Evolutionary conservation across 2,888 invertebrate genomes (phyloP).

Genomic region (Theodoxus fluviatilis): DNA sequence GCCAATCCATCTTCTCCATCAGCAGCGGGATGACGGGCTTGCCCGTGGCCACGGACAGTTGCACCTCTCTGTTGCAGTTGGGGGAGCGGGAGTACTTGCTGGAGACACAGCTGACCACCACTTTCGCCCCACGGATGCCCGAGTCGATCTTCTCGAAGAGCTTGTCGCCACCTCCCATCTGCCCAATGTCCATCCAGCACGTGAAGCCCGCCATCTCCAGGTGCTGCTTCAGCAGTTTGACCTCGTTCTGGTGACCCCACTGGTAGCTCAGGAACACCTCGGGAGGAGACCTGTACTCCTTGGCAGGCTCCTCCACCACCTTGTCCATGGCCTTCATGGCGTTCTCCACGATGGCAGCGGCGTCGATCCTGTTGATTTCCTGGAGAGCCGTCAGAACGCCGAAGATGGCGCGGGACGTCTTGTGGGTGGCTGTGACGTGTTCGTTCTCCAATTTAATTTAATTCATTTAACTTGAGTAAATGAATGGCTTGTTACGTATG

Average conservation of each 20-base stretch:
- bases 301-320: constrained; percentile 42
- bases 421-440: constrained; percentile 59
- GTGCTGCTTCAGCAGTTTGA: constrained; percentile 55
- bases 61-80: constrained; percentile 64
- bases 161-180: constrained; percentile 65
- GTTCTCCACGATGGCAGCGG: constrained; percentile 55
- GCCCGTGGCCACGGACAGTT: constrained; percentile 53
- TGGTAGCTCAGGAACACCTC: constrained; percentile 58
- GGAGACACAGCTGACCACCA: constrained; percentile 55
- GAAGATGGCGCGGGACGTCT: constrained; percentile 54
- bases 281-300: constrained; percentile 38
- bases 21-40: constrained; percentile 61
- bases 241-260: constrained; percentile 61
- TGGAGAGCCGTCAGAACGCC: constrained; percentile 55
- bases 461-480: no score
- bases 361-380: constrained; percentile 59
- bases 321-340: constrained; percentile 58
- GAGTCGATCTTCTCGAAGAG: constrained; percentile 60
- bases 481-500: no score
- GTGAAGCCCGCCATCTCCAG: constrained; percentile 58
- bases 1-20: constrained; percentile 61
- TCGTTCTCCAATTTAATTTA: no score
- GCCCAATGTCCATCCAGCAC: constrained; percentile 64
- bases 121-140: constrained; percentile 57
- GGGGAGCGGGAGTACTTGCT: constrained; percentile 61